These are phyloP conservation scores for Diabrotica balteata DNA, from an alignment of 2,888 invertebrate genomes.

Conservation along the genomic window DNA sequence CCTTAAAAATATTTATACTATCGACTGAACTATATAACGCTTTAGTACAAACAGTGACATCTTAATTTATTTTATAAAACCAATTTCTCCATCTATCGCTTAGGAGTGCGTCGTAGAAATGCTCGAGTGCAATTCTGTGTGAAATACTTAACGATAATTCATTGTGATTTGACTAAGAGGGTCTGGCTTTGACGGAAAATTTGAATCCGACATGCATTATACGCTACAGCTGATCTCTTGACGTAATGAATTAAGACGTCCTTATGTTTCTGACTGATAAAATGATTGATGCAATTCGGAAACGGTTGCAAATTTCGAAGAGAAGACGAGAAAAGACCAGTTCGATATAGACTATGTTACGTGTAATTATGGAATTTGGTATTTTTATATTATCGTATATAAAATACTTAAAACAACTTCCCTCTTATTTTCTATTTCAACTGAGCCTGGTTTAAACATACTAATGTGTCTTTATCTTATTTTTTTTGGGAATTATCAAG, in stretches of 20 bases:
- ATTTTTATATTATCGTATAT: no score
- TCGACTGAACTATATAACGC: no score
- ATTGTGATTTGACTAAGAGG: constrained; percentile 28
- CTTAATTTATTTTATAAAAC: no score
- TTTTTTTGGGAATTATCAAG: no score
- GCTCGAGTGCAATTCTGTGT: constrained; percentile 25
- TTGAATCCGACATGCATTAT: constrained; percentile 37
- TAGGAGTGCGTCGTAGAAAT: neutral
- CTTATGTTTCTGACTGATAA: constrained; percentile 43
- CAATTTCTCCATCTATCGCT: constrained; percentile 3
- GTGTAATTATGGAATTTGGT: no score
- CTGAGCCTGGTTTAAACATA: no score
- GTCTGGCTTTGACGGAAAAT: constrained; percentile 36
- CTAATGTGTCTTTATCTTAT: no score
- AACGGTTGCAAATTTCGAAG: constrained; percentile 34
- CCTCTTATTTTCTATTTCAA: no score
- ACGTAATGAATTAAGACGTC: constrained; percentile 48
- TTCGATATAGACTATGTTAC: no score
- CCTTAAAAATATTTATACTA: no score
- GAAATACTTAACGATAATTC: constrained; percentile 32
- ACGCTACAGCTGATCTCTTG: constrained; percentile 42
- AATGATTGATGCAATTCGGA: constrained; percentile 43
- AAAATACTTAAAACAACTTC: no score
- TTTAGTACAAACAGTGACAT: no score
- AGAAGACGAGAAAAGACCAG: neutral